Evolutionary conservation across 1,140 invertebrate genomes (phyloP).

Genomic region (Limonius californicus): DNA sequence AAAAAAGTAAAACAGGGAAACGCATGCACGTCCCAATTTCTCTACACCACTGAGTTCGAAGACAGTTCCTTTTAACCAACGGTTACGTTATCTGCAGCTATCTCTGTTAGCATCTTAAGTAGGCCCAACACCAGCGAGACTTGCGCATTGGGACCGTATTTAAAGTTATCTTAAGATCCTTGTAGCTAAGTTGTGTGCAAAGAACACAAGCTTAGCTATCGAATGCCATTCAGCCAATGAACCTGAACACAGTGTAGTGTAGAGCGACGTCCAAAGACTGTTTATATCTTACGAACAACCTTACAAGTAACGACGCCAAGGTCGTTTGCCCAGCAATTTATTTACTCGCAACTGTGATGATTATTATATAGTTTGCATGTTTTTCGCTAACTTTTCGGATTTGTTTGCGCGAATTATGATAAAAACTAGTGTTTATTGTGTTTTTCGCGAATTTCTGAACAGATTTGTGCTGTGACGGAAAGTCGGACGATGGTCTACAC

Average conservation of each 20-base stretch:
- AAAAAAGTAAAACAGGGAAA: too few relatives aligned
- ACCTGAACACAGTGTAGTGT: slow-evolving; percentile 28
- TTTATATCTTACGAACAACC: slow-evolving; percentile 32
- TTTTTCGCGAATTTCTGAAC: slow-evolving; percentile 34
- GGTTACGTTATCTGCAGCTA: too few relatives aligned
- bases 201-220: slow-evolving; percentile 18
- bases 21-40: too few relatives aligned
- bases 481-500: slow-evolving; percentile 35
- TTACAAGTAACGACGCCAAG: slow-evolving; percentile 30
- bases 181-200: slow-evolving; percentile 6
- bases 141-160: not conserved
- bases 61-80: too few relatives aligned
- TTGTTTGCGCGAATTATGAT: slow-evolving; percentile 19
- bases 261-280: slow-evolving; percentile 21
- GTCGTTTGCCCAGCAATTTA: slow-evolving; percentile 29
- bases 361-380: slow-evolving; percentile 16
- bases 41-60: too few relatives aligned
- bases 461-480: slow-evolving; percentile 39
- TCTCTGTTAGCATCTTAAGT: too few relatives aligned
- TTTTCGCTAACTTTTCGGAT: slow-evolving; percentile 15
- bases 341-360: slow-evolving; percentile 21
- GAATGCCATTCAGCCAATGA: slow-evolving; percentile 33
- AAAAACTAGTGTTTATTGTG: slow-evolving; percentile 21
- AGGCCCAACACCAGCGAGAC: not conserved
- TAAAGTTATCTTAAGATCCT: slow-evolving; percentile 8